phyloP scores from a whole-genome alignment of 2,797 vertebrate species.

The Takifugu rubripes region DNA sequence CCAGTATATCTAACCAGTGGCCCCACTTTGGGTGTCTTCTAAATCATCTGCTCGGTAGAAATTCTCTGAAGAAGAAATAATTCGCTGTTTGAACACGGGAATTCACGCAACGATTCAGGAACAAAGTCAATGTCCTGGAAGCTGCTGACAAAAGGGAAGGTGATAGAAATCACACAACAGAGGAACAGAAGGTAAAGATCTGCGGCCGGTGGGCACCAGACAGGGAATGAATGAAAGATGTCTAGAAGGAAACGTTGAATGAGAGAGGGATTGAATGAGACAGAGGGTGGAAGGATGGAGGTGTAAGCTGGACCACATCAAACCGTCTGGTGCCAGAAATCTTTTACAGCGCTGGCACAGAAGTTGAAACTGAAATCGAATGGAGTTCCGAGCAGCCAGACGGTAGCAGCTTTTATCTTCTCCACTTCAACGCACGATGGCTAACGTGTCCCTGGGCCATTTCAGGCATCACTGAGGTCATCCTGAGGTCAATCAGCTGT shows the following conservation, averaged over 20 bases:
- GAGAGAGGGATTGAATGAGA: conserved; percentile 27
- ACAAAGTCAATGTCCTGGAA: not conserved
- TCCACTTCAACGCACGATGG: not conserved
- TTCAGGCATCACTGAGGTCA: too few species aligned
- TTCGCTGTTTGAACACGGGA: too few species aligned
- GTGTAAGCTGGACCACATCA: conserved; percentile 57
- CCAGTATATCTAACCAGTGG: too few species aligned
- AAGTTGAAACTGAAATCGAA: conserved; percentile 44
- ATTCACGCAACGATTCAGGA: too few species aligned
- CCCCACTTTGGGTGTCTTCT: too few species aligned
- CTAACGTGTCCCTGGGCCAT: not conserved
- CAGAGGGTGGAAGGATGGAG: conserved; percentile 47
- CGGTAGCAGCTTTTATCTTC: conserved; percentile 5
- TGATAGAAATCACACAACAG: not conserved
- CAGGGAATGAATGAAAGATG: conserved; percentile 36
- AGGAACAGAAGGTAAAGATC: not conserved
- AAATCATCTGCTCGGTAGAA: too few species aligned
- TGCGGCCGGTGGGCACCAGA: conserved; percentile 5
- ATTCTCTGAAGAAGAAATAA: too few species aligned
- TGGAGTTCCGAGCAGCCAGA: conserved; percentile 46
- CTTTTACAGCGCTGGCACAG: conserved; percentile 48
- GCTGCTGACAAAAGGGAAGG: not conserved
- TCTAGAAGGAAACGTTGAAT: conserved; percentile 29
- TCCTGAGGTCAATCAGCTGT: too few species aligned
- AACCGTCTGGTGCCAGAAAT: conserved; percentile 52